Percentiles rank a stretch among this genome's conserved stretches.
Evolutionary conservation across 2,113 vertebrate species (phyloP).

Genomic region (Saccopteryx leptura): DNA sequence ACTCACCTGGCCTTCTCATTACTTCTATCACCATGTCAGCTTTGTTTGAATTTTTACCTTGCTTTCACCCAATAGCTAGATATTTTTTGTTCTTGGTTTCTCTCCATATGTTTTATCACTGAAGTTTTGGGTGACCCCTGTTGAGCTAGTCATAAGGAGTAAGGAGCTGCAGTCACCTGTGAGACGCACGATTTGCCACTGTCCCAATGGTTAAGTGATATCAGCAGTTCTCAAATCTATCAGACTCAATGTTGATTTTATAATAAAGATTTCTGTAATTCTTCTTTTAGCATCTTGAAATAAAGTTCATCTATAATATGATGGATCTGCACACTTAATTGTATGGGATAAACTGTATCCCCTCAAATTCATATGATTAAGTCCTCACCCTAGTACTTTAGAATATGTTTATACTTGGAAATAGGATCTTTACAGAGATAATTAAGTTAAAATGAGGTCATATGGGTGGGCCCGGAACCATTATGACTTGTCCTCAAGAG

Average conservation of each 20-base stretch:
- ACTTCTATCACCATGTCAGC: neutral
- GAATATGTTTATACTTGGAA: neutral
- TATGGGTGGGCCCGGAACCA: neutral
- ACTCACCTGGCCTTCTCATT: neutral
- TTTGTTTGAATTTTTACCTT: neutral
- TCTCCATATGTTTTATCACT: neutral
- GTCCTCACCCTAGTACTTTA: neutral
- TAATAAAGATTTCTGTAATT: neutral
- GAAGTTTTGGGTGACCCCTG: neutral
- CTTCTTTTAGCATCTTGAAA: conserved; percentile 40
- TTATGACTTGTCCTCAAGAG: neutral
- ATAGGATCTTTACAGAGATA: neutral
- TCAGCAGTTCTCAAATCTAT: neutral
- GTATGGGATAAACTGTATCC: neutral
- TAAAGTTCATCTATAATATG: neutral
- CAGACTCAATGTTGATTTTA: neutral
- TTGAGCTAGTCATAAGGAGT: neutral
- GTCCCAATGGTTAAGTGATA: neutral
- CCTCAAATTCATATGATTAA: neutral
- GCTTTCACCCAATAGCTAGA: neutral
- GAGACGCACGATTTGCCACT: neutral
- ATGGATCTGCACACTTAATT: neutral
- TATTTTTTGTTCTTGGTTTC: neutral
- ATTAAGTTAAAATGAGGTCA: neutral
- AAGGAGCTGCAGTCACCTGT: neutral